These are phyloP conservation scores for Azemiops feae DNA, from an alignment of 2,113 vertebrate species.

Conservation along the genomic window DNA sequence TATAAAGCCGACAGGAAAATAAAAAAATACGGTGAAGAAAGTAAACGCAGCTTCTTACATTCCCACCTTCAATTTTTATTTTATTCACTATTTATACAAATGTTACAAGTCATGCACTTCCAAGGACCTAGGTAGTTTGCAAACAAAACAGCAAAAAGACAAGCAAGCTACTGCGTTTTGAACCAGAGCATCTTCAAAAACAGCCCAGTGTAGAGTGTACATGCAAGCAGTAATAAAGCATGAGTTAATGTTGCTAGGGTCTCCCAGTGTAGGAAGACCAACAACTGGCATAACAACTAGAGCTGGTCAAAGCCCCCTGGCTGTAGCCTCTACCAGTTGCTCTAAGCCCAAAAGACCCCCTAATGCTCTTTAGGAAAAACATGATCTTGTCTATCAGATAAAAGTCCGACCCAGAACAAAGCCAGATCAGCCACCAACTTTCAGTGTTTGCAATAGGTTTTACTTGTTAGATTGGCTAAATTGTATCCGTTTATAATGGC, in stretches of 20 bases:
- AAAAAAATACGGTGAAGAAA: background rate
- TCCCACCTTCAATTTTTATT: too few species aligned
- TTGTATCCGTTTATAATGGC: background rate
- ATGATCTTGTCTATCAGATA: background rate
- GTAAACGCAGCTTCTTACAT: too few species aligned
- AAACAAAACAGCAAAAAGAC: too few species aligned
- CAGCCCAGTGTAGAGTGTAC: too few species aligned
- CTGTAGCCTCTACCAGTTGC: background rate
- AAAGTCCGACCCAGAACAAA: background rate
- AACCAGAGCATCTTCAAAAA: too few species aligned
- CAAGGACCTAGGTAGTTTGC: too few species aligned
- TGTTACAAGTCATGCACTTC: too few species aligned
- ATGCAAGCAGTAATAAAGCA: too few species aligned
- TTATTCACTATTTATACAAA: too few species aligned
- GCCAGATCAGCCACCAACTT: background rate
- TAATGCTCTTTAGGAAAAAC: background rate
- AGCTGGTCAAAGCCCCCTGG: background rate
- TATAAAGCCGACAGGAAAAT: background rate
- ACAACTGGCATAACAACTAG: background rate
- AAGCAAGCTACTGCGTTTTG: too few species aligned
- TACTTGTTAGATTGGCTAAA: background rate
- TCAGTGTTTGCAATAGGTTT: background rate
- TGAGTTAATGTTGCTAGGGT: too few species aligned
- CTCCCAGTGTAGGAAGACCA: too few species aligned
- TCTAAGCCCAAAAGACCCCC: background rate